These are phyloP conservation scores for Bacillus rossius DNA, from an alignment of 1,140 invertebrate genomes.

Conservation along the genomic window DNA sequence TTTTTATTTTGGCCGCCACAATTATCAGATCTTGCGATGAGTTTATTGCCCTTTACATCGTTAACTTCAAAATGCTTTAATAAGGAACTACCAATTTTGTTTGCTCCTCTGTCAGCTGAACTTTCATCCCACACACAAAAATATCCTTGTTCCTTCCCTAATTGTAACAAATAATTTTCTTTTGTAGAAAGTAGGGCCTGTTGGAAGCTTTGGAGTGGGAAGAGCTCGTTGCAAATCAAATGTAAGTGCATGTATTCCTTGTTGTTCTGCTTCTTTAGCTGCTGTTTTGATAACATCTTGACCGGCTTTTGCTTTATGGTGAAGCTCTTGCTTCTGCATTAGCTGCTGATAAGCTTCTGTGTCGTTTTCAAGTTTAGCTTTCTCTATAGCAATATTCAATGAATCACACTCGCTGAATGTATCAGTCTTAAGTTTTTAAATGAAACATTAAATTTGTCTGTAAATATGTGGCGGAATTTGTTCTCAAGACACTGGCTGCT, in stretches of 20 bases:
- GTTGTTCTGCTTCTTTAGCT: background rate
- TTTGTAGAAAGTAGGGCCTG: conserved; percentile 17
- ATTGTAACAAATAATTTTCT: conserved; percentile 15
- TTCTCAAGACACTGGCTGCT: background rate
- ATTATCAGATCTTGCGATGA: conserved; percentile 14
- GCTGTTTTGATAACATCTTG: background rate
- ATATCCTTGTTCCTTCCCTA: conserved; percentile 10
- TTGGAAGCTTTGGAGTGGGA: conserved; percentile 8
- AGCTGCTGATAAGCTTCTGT: background rate
- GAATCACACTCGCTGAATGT: conserved; percentile 7
- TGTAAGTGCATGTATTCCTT: background rate
- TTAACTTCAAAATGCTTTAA: conserved; percentile 9
- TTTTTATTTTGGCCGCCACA: conserved; percentile 23
- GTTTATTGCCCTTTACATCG: background rate
- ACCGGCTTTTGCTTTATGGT: background rate
- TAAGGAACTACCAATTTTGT: conserved; percentile 18
- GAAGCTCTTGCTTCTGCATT: conserved; percentile 1
- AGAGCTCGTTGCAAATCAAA: conserved; percentile 14
- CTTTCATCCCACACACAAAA: conserved; percentile 20
- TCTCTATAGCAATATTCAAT: background rate
- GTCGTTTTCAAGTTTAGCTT: background rate
- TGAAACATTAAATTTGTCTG: background rate
- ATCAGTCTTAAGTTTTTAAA: conserved; percentile 5
- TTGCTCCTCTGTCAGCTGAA: conserved; percentile 13
- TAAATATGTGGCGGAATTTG: conserved; percentile 2